Conservation (phyloP, 2,888 invertebrate genomes). For the Celastrina argiolus region DNA sequence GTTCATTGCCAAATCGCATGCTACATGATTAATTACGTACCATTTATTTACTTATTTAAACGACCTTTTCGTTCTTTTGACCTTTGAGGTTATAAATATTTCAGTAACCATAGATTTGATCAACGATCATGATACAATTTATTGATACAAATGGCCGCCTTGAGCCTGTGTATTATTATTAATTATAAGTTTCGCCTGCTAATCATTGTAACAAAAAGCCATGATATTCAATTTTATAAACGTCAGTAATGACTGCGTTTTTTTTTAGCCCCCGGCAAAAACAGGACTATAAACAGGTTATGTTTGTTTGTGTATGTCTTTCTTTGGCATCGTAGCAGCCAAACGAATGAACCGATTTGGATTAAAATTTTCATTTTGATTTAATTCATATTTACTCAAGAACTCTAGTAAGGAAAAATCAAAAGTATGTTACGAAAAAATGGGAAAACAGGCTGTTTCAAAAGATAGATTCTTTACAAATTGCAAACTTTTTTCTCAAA, state of each 20-base stretch:
- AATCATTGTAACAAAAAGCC: neutral
- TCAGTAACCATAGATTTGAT: neutral
- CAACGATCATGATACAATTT: neutral
- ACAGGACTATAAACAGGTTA: too few relatives aligned
- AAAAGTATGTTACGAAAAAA: neutral
- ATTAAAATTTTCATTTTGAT: too few relatives aligned
- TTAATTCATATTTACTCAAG: too few relatives aligned
- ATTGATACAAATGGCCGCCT: neutral
- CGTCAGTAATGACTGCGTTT: neutral
- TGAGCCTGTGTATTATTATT: neutral
- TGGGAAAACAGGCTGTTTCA: neutral
- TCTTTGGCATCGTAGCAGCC: too few relatives aligned
- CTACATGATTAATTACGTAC: conserved; percentile 27
- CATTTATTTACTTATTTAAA: conserved; percentile 14
- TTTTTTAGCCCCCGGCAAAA: too few relatives aligned
- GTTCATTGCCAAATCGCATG: conserved; percentile 28
- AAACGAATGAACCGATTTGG: too few relatives aligned
- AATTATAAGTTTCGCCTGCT: neutral
- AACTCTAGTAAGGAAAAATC: neutral
- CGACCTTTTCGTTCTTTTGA: conserved; percentile 16
- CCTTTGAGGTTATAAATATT: conserved; percentile 4
- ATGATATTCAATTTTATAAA: too few relatives aligned
- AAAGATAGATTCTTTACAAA: neutral
- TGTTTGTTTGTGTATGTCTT: too few relatives aligned
- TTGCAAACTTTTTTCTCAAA: neutral